Evolutionary conservation across 2,113 vertebrate species (phyloP).

Genomic region (Corydoras maculifer): DNA sequence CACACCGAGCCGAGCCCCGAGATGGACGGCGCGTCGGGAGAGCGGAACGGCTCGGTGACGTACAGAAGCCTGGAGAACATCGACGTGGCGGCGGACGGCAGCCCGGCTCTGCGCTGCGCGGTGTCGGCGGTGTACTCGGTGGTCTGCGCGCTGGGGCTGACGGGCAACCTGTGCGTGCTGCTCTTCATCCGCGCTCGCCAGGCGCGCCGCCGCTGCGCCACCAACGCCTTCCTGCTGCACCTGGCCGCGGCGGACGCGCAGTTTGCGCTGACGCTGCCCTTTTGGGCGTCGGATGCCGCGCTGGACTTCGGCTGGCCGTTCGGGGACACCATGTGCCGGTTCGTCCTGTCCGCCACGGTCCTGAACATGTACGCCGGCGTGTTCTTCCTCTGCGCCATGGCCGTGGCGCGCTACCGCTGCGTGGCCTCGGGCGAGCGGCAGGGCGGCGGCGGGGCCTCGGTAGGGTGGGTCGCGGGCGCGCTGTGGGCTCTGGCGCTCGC

Average conservation of each 20-base stretch:
- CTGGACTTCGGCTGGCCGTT: conserved; percentile 72
- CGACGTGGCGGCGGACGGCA: conserved; percentile 56
- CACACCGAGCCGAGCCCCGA: conserved; percentile 8
- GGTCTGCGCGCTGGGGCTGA: conserved; percentile 58
- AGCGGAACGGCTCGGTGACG: conserved; percentile 48
- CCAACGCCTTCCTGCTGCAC: conserved; percentile 65
- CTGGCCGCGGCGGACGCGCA: conserved; percentile 63
- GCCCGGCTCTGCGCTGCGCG: conserved; percentile 51
- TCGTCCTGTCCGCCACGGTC: conserved; percentile 62
- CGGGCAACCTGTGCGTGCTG: conserved; percentile 62
- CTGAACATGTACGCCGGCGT: conserved; percentile 71
- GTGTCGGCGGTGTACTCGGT: conserved; percentile 60
- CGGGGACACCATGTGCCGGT: conserved; percentile 66
- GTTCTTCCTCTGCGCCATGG: conserved; percentile 68
- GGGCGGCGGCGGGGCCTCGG: conserved; percentile 27
- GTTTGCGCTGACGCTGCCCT: conserved; percentile 67
- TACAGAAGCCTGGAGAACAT: conserved; percentile 57
- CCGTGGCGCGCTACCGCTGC: conserved; percentile 62
- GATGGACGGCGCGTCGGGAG: conserved; percentile 36
- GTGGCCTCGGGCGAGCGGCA: conserved; percentile 46
- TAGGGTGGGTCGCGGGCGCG: conserved; percentile 45
- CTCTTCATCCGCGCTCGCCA: conserved; percentile 58
- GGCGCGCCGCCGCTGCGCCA: conserved; percentile 49
- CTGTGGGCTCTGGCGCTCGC: conserved; percentile 61
- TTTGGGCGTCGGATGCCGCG: conserved; percentile 66